Conservation (phyloP, 2,797 vertebrate species). For the Sebastes taczanowskii region DNA sequence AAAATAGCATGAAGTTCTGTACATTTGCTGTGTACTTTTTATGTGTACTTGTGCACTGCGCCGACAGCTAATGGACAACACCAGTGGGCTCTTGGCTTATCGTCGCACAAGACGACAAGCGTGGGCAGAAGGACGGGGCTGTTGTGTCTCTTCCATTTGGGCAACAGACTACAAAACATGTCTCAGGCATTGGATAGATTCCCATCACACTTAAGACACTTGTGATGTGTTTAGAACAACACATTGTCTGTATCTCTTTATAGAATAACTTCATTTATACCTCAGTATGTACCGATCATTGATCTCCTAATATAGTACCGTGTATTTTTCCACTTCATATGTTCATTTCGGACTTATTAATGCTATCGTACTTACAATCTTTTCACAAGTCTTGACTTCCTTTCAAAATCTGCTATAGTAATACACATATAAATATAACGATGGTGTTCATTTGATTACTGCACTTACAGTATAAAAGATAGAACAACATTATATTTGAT, state of each 20-base stretch:
- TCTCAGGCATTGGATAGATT: conserved; percentile 31
- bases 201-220: conserved; percentile 19
- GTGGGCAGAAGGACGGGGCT: conserved; percentile 29
- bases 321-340: neutral
- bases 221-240: conserved; percentile 17
- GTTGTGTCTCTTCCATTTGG: conserved; percentile 46
- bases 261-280: neutral
- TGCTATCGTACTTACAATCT: neutral
- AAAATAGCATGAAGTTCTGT: no score
- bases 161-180: conserved; percentile 31
- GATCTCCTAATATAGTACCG: neutral
- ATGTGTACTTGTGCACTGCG: neutral
- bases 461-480: neutral
- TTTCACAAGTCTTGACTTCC: neutral
- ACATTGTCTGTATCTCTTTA: conserved; percentile 3
- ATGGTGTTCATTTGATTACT: neutral
- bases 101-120: conserved; percentile 25
- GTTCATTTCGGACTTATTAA: neutral
- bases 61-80: conserved; percentile 22
- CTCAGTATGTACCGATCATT: neutral
- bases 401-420: neutral
- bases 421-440: neutral
- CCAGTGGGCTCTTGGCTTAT: conserved; percentile 29
- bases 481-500: neutral
- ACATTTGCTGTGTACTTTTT: neutral